phyloP scores from a whole-genome alignment of 2,888 invertebrate species.

The Cabera pusaria region DNA sequence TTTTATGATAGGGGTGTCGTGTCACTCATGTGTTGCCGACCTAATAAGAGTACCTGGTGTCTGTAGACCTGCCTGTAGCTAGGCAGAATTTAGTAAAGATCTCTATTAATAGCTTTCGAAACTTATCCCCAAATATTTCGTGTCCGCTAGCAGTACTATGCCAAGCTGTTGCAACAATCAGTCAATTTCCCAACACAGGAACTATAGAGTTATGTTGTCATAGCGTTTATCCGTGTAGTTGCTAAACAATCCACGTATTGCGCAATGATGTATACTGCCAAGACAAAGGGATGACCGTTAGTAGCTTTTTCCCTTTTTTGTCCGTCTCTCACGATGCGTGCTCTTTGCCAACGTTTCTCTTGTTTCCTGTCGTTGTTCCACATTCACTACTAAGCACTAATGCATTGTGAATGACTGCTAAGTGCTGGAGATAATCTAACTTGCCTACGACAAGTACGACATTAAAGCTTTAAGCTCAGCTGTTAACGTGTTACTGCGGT shows the following conservation, averaged over 20 bases:
- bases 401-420: slow-evolving; percentile 44
- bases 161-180: slow-evolving; percentile 31
- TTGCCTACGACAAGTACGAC: slow-evolving; percentile 15
- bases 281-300: slow-evolving; percentile 65
- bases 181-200: slow-evolving; percentile 33
- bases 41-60: too few species aligned
- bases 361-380: slow-evolving; percentile 58
- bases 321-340: slow-evolving; percentile 49
- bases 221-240: slow-evolving; percentile 26
- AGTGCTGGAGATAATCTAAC: slow-evolving; percentile 24
- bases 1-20: too few species aligned
- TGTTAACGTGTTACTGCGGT: slow-evolving; percentile 4
- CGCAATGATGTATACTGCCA: slow-evolving; percentile 48
- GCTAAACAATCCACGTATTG: slow-evolving; percentile 53
- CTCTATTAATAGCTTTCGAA: too few species aligned
- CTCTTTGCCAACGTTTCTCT: slow-evolving; percentile 52
- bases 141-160: too few species aligned
- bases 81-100: too few species aligned
- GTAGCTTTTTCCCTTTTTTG: slow-evolving; percentile 54
- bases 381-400: slow-evolving; percentile 45
- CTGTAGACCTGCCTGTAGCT: too few species aligned
- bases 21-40: too few species aligned
- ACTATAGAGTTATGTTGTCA: slow-evolving; percentile 22
- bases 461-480: slow-evolving; percentile 15
- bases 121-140: too few species aligned